A percentile compares a stretch with the other conserved stretches of the same genome.
phyloP scores from a whole-genome alignment of 2,797 vertebrate species.

The Sebastes oblongus region DNA sequence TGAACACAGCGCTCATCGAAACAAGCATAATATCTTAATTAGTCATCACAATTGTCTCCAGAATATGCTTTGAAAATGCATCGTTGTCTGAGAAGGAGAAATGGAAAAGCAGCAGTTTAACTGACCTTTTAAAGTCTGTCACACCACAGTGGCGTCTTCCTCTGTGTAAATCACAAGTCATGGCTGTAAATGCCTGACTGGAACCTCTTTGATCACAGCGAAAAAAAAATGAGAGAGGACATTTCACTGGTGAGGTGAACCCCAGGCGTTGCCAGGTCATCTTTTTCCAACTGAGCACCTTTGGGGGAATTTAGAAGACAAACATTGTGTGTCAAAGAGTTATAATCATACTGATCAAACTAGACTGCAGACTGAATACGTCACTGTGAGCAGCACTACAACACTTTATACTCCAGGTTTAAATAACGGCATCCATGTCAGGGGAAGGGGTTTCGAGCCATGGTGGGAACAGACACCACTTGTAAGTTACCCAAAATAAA shows the following conservation, averaged over 20 bases:
- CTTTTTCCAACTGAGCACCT: constrained; percentile 11
- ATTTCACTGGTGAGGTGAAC: constrained; percentile 14
- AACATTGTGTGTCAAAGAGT: background rate
- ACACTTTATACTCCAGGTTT: background rate
- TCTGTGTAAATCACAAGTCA: constrained; percentile 58
- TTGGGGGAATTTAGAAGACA: background rate
- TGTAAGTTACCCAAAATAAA: no score
- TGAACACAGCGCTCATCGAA: background rate
- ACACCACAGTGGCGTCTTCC: constrained; percentile 50
- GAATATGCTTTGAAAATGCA: background rate
- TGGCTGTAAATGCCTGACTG: constrained; percentile 48
- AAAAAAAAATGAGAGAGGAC: background rate
- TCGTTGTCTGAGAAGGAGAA: background rate
- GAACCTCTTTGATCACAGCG: constrained; percentile 59
- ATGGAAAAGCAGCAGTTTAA: constrained; percentile 11
- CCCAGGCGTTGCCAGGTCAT: constrained; percentile 7
- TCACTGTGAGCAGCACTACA: background rate
- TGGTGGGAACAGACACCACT: no score
- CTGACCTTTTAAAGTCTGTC: constrained; percentile 34
- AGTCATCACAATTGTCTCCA: background rate
- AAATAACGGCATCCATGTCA: background rate
- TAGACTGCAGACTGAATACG: background rate
- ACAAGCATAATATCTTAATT: background rate
- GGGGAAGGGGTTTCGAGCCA: no score
- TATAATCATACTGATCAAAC: background rate